Evolutionary conservation across 2,888 invertebrate genomes (phyloP).

Genomic region (Andrena minutula): DNA sequence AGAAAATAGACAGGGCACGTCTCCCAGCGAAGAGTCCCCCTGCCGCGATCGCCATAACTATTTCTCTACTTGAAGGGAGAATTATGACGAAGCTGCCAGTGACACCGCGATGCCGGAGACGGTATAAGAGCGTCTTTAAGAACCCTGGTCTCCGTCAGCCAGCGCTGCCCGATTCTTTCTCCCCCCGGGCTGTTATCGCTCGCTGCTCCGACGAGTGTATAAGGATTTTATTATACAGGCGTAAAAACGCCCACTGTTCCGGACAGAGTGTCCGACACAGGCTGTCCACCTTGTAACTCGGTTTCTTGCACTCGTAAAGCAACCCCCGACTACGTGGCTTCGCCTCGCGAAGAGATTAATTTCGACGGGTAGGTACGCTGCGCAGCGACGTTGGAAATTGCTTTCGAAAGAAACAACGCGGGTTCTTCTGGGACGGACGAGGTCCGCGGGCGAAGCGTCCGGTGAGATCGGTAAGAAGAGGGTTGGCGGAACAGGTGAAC

Average conservation of each 20-base stretch:
- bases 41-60: slow-evolving; percentile 66
- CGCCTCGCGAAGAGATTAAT: not conserved
- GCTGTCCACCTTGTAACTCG: slow-evolving; percentile 13
- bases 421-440: not conserved
- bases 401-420: not conserved
- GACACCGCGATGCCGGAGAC: slow-evolving; percentile 71
- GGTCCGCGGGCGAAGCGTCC: not conserved
- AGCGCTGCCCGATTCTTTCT: slow-evolving; percentile 38
- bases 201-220: slow-evolving; percentile 19
- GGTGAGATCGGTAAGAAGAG: not conserved
- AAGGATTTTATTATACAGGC: slow-evolving; percentile 48
- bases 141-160: slow-evolving; percentile 47
- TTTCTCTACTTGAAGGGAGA: slow-evolving; percentile 74
- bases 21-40: not conserved
- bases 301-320: slow-evolving; percentile 26
- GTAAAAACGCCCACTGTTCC: slow-evolving; percentile 35
- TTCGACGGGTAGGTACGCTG: not conserved
- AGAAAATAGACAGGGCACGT: no score
- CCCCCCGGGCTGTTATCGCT: slow-evolving; percentile 23
- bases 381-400: no score
- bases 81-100: slow-evolving; percentile 76
- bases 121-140: slow-evolving; percentile 66
- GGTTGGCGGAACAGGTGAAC: slow-evolving; percentile 38
- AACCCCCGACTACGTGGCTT: not conserved
- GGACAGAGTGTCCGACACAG: slow-evolving; percentile 27